phyloP scores from a whole-genome alignment of 2,797 vertebrate species.

The Coregonus ussuriensis region DNA sequence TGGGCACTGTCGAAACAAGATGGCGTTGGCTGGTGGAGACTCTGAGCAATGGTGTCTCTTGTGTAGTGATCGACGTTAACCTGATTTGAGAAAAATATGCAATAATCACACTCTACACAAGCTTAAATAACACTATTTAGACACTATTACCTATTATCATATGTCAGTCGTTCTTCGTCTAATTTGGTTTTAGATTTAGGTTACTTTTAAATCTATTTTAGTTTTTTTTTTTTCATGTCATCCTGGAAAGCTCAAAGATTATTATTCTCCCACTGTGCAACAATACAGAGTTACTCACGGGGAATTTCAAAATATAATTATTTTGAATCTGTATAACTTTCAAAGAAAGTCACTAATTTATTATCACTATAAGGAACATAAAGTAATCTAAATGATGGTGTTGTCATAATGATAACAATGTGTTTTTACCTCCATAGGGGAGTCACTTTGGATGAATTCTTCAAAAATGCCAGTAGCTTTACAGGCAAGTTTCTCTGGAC shows the following conservation, averaged over 20 bases:
- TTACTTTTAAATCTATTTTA: neutral
- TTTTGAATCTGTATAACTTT: neutral
- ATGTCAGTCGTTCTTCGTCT: neutral
- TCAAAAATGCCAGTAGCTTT: constrained; percentile 83
- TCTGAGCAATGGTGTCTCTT: constrained; percentile 77
- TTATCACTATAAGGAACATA: neutral
- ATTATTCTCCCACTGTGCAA: neutral
- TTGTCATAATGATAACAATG: neutral
- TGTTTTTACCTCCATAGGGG: constrained; percentile 83
- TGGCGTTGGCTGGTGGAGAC: constrained; percentile 73
- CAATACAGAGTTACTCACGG: neutral
- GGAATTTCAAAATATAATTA: neutral
- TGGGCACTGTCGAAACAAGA: constrained; percentile 81
- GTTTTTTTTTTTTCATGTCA: neutral
- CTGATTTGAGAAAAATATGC: constrained; percentile 62
- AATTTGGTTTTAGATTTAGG: too few relatives aligned
- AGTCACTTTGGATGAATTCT: constrained; percentile 81
- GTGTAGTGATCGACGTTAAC: constrained; percentile 88
- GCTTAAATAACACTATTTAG: neutral
- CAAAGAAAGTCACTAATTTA: neutral
- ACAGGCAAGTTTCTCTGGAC: constrained; percentile 69
- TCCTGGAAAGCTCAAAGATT: too few relatives aligned
- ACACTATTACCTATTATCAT: neutral
- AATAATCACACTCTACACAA: neutral
- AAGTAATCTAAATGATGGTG: neutral